Percentiles rank a stretch among this genome's conserved stretches.
phyloP scores from a whole-genome alignment of 2,113 vertebrate species.

The Pycnonotus jocosus region DNA sequence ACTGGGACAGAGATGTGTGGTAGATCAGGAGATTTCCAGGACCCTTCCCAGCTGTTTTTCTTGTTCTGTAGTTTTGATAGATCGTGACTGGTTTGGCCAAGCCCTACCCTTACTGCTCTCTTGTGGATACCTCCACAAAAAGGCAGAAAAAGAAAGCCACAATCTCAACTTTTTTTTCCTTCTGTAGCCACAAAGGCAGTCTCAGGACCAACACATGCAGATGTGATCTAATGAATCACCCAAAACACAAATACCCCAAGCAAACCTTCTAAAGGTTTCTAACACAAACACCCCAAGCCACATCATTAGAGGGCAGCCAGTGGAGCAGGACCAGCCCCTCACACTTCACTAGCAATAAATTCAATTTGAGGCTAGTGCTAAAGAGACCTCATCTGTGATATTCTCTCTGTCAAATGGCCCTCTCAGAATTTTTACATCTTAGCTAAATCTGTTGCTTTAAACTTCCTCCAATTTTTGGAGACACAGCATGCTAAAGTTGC shows the following conservation, averaged over 20 bases:
- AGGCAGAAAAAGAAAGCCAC: neutral
- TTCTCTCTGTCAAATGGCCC: neutral
- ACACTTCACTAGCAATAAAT: neutral
- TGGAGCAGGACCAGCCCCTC: neutral
- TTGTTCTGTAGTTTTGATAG: neutral
- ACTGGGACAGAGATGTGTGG: neutral
- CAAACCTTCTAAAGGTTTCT: too few relatives aligned
- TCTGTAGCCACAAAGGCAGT: neutral
- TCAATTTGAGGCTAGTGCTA: neutral
- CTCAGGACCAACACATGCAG: too few relatives aligned
- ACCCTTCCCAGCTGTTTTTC: neutral
- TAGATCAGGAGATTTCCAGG: neutral
- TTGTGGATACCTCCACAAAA: neutral
- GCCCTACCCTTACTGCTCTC: neutral
- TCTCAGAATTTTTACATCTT: neutral
- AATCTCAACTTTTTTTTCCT: neutral
- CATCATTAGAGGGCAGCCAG: neutral
- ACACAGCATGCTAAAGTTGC: neutral
- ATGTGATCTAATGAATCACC: too few relatives aligned
- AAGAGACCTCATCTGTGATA: neutral
- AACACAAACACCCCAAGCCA: too few relatives aligned
- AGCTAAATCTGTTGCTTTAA: neutral
- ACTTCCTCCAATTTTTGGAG: neutral
- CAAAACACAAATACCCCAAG: too few relatives aligned
- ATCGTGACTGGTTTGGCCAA: neutral